phyloP scores from a whole-genome alignment of 2,797 vertebrate species.

The Hippopotamyrus pictus region DNA sequence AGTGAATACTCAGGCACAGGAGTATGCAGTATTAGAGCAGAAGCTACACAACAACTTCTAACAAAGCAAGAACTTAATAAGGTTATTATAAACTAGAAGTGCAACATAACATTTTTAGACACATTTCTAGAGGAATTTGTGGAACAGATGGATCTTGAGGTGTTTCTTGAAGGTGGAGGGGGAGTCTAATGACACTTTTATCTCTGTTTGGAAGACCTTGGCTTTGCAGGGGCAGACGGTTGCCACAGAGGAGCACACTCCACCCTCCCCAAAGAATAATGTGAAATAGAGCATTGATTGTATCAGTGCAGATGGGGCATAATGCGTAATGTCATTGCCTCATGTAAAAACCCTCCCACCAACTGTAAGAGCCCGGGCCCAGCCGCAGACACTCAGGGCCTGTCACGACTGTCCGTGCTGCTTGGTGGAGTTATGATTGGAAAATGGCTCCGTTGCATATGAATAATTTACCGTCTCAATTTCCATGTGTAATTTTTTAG shows the following conservation, averaged over 20 bases:
- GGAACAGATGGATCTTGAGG: not conserved
- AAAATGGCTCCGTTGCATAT: constrained; percentile 40
- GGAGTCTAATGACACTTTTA: not conserved
- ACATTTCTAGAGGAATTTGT: not conserved
- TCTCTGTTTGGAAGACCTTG: not conserved
- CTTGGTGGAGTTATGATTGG: constrained; percentile 39
- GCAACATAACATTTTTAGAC: not conserved
- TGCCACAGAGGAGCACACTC: constrained; percentile 10
- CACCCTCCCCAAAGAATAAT: constrained; percentile 34
- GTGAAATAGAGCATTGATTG: constrained; percentile 58
- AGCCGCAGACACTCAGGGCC: not conserved
- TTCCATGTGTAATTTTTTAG: constrained; percentile 42
- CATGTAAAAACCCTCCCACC: constrained; percentile 27
- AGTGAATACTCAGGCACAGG: not conserved
- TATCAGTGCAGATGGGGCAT: constrained; percentile 45
- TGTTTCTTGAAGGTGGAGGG: not conserved
- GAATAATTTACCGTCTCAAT: constrained; percentile 46
- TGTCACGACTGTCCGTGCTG: constrained; percentile 23
- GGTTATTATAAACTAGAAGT: not conserved
- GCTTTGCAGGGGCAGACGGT: constrained; percentile 12
- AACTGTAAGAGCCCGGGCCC: constrained; percentile 30
- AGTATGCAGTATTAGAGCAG: not conserved
- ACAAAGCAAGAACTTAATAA: not conserved
- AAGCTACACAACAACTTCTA: not conserved
- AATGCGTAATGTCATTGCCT: constrained; percentile 55